Evolutionary conservation across 2,113 vertebrate species (phyloP).

Genomic region (Toxostoma redivivum): DNA sequence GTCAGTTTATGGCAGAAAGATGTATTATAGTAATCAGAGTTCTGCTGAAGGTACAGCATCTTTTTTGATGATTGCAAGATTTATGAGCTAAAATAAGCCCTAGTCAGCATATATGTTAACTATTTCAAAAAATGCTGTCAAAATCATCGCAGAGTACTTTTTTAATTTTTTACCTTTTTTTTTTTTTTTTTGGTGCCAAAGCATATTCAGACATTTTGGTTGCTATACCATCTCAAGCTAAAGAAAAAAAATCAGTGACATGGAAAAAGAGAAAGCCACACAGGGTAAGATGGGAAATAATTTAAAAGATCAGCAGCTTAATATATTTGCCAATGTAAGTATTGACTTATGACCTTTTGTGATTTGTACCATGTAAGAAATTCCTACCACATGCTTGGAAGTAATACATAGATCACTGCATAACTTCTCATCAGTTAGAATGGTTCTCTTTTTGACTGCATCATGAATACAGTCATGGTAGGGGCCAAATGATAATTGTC

Average conservation of each 20-base stretch:
- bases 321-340: background rate
- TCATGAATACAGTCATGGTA: background rate
- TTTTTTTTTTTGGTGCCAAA: background rate
- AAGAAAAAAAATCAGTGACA: background rate
- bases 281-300: background rate
- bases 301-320: background rate
- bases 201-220: background rate
- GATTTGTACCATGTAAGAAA: background rate
- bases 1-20: conserved; percentile 11
- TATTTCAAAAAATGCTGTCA: background rate
- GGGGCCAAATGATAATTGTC: background rate
- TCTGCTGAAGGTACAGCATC: conserved; percentile 16
- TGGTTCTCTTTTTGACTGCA: background rate
- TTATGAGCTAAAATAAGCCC: background rate
- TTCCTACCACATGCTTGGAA: background rate
- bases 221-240: background rate
- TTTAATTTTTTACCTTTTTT: no score
- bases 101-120: background rate
- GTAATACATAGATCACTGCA: background rate
- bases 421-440: background rate
- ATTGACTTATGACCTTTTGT: background rate
- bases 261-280: background rate
- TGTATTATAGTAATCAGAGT: background rate
- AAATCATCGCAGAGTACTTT: background rate
- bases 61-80: background rate